These are phyloP conservation scores for Dicyrtomina minuta DNA, from an alignment of 2,888 invertebrate genomes.

Conservation along the genomic window DNA sequence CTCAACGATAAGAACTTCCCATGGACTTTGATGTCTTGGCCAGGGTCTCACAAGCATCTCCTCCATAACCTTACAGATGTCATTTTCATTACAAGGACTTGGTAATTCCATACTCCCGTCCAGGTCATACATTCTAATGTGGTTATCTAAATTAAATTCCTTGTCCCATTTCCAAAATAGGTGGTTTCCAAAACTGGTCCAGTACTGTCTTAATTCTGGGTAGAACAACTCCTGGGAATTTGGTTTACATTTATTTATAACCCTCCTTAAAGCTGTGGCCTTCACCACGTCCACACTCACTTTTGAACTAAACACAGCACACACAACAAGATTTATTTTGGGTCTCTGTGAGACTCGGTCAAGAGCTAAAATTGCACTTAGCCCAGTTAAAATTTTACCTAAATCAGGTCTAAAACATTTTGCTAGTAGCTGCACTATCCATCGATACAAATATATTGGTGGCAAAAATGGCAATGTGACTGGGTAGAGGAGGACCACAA, in stretches of 20 bases:
- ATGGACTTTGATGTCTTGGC: constrained; percentile 27
- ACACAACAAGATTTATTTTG: not conserved
- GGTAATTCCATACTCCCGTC: too few species aligned
- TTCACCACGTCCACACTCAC: not conserved
- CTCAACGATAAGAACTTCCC: constrained; percentile 28
- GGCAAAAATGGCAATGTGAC: not conserved
- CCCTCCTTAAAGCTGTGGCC: not conserved
- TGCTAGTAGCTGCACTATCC: not conserved
- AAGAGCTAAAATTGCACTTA: not conserved
- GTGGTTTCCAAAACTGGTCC: not conserved
- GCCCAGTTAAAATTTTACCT: not conserved
- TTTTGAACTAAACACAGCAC: not conserved
- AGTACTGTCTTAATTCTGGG: not conserved
- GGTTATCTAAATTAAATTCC: not conserved
- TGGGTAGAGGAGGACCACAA: not conserved
- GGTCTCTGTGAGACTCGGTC: not conserved
- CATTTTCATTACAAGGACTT: too few species aligned
- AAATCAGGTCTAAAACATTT: not conserved
- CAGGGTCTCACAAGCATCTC: constrained; percentile 4
- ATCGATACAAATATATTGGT: not conserved
- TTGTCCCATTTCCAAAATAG: not conserved
- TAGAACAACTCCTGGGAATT: not conserved
- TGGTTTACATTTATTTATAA: not conserved
- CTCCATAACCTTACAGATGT: too few species aligned
- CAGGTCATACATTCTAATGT: not conserved